Evolutionary conservation across 2,113 vertebrate genomes (phyloP).

Genomic region (Anoplopoma fimbria): DNA sequence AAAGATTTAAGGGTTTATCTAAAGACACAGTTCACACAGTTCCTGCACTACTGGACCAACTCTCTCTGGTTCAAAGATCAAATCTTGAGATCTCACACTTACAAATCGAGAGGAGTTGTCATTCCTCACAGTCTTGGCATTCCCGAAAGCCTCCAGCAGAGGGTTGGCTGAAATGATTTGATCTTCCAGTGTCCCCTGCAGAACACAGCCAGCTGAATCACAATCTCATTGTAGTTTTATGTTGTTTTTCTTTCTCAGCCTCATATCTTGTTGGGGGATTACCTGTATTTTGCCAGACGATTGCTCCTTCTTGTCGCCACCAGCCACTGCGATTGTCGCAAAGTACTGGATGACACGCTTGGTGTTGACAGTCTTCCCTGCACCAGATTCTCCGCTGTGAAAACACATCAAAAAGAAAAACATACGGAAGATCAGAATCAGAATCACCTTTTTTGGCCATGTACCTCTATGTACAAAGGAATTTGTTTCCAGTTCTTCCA

Average conservation of each 20-base stretch:
- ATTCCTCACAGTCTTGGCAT: conserved; percentile 79
- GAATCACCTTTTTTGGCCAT: too few species aligned
- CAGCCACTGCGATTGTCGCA: conserved; percentile 76
- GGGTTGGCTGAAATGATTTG: conserved; percentile 80
- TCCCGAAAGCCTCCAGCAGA: conserved; percentile 75
- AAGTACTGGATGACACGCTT: conserved; percentile 87
- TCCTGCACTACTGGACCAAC: too few species aligned
- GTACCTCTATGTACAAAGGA: too few species aligned
- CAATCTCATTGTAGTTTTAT: background rate
- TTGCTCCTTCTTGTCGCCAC: conserved; percentile 49
- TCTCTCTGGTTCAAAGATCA: too few species aligned
- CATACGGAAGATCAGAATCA: too few species aligned
- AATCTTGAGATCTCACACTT: conserved; percentile 22
- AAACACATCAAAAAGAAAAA: too few species aligned
- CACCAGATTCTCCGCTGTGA: conserved; percentile 90
- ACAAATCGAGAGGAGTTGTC: conserved; percentile 81
- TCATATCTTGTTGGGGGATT: background rate
- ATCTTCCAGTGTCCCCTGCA: conserved; percentile 78
- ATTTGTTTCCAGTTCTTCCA: too few species aligned
- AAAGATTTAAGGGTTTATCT: background rate
- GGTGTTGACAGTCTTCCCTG: conserved; percentile 93
- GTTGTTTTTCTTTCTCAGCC: too few species aligned
- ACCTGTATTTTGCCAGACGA: conserved; percentile 71
- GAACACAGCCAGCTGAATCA: conserved; percentile 32
- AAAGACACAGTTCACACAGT: too few species aligned